Base-by-base conservation (phyloP, 2,888 invertebrate genomes). In the Linyphia triangularis region DNA sequence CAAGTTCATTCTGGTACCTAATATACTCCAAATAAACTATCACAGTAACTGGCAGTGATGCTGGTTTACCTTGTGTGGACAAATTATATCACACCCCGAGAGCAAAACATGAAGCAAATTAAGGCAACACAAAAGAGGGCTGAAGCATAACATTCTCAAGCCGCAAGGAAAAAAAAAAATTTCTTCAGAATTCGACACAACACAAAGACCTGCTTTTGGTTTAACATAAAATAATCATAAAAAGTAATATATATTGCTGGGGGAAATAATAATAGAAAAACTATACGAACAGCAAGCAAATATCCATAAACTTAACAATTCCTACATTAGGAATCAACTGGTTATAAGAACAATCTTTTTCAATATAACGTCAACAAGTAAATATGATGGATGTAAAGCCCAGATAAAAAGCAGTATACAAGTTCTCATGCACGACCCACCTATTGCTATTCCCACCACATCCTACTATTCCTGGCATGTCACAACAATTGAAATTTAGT, bases 31-130 rank as follows among this genome's bases (percentile, higher is more conserved):
- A 88, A 88, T 88, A 88, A 88, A 75, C 86, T 88, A 88, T 88
- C 86, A 88, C 86, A 88, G 86, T 88, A 88, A 81, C 86, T 88
- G 86, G 86, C 86, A 88, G 86, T 88, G 86, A 88, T 75, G 86
- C 86, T 88, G 86, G 86, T 88, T 88, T 88, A 82, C 86, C 72
- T 75, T 75, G 59, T 75, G 75, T 75, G 75, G 75, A 88, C 86
- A 81, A 88, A 88, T 88, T 69, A 75, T 88, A 88, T 88, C 86
- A 88, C 81, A 88, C 86, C 86, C 86, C 72, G 65, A 77, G 72
- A 77, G 85, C 67, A 65, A 26, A 83, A 24, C 51, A 70, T 43
- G 30, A 57, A 73, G 43, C 24, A 51, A 67, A 67, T 26, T 30
- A 59, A 63, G 37, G 63, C 51, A 73, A 67, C 67, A 67, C 33